Percentiles rank a stretch among this genome's conserved stretches.
Evolutionary conservation across 1,140 invertebrate species (phyloP).

Genomic region (Mycetomoellerius zeteki): DNA sequence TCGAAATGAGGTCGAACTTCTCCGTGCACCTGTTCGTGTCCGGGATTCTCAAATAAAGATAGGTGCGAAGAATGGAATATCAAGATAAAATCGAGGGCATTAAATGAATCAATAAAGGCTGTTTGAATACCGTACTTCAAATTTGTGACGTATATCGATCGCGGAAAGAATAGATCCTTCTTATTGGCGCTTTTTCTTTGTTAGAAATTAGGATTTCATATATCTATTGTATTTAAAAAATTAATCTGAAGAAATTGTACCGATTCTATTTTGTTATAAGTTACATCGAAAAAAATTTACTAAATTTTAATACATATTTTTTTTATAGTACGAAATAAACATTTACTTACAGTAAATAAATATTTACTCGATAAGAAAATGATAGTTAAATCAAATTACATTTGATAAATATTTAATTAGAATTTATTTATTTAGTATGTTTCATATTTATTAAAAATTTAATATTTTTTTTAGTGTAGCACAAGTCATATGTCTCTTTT

Average conservation of each 20-base stretch:
- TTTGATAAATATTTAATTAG: no score
- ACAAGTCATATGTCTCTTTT: not conserved
- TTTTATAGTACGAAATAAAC: no score
- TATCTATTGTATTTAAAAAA: not conserved
- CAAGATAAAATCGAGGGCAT: not conserved
- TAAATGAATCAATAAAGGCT: not conserved
- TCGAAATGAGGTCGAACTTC: constrained; percentile 20
- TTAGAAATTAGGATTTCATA: not conserved
- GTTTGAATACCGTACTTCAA: not conserved
- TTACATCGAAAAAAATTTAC: not conserved
- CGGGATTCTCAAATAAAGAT: constrained; percentile 10
- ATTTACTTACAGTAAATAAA: no score
- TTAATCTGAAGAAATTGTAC: not conserved
- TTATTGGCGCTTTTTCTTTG: not conserved
- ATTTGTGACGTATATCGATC: not conserved
- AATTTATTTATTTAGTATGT: no score
- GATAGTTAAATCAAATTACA: no score
- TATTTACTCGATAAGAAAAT: no score
- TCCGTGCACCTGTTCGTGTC: not conserved
- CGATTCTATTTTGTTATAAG: not conserved
- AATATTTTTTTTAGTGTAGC: no score
- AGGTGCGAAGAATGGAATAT: not conserved
- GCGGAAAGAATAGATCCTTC: not conserved
- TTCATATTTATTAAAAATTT: no score
- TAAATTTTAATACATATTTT: no score